Percentiles rank a stretch among this genome's conserved stretches.
Evolutionary conservation across 2,113 vertebrate genomes (phyloP).

Genomic region (Cathartes aura): DNA sequence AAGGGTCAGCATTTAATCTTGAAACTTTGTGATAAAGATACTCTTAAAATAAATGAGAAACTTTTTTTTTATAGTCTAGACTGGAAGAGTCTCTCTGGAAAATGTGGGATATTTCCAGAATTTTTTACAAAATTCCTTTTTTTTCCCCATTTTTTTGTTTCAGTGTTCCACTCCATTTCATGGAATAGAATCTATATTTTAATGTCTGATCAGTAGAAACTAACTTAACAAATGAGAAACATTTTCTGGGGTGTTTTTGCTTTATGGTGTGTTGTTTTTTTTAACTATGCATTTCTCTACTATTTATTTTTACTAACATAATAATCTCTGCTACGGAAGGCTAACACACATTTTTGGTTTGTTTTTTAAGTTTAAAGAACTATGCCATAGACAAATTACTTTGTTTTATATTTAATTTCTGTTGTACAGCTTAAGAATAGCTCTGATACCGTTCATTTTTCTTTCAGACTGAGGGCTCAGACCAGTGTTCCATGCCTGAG

Average conservation of each 20-base stretch:
- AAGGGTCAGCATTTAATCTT: background rate
- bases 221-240: background rate
- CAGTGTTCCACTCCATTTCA: background rate
- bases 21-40: background rate
- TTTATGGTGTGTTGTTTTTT: background rate
- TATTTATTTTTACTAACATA: background rate
- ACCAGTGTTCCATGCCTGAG: conserved; percentile 93
- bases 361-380: background rate
- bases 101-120: background rate
- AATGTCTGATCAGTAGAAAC: background rate
- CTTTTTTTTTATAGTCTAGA: background rate
- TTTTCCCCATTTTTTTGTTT: background rate
- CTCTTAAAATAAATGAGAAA: background rate
- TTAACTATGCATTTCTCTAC: background rate
- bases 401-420: background rate
- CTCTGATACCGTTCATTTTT: conserved; percentile 13
- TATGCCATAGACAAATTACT: background rate
- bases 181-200: background rate
- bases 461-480: conserved; percentile 87
- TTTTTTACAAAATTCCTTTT: background rate
- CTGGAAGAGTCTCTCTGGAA: background rate
- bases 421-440: background rate
- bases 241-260: background rate
- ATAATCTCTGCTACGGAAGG: background rate
- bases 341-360: background rate